phyloP scores from a whole-genome alignment of 2,797 vertebrate species.

The Fistularia tabacaria region DNA sequence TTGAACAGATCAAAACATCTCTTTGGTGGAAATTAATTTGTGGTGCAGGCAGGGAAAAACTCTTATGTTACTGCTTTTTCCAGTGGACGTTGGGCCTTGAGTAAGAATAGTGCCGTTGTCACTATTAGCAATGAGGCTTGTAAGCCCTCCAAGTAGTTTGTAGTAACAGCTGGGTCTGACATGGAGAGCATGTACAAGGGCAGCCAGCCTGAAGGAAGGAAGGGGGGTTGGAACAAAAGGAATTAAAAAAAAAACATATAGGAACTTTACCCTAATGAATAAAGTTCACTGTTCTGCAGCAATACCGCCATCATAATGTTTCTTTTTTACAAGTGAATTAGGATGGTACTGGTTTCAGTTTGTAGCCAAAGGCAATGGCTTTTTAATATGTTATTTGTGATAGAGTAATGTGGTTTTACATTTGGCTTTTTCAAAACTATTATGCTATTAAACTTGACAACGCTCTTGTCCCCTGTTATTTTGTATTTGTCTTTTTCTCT shows the following conservation, averaged over 20 bases:
- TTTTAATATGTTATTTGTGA: conserved; percentile 16
- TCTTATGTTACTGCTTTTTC: conserved; percentile 56
- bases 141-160: conserved; percentile 81
- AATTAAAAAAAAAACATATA: conserved; percentile 49
- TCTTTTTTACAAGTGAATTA: conserved; percentile 7
- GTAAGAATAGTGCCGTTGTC: conserved; percentile 75
- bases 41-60: conserved; percentile 44
- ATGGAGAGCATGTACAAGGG: conserved; percentile 81
- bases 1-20: conserved; percentile 64
- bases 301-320: background rate
- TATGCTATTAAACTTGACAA: background rate
- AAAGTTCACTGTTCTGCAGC: conserved; percentile 3
- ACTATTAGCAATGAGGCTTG: conserved; percentile 77
- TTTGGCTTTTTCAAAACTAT: conserved; percentile 22
- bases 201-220: conserved; percentile 71
- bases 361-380: conserved; percentile 4
- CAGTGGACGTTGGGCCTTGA: conserved; percentile 63
- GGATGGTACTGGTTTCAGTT: conserved; percentile 2
- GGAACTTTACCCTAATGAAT: conserved; percentile 45
- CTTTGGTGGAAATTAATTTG: conserved; percentile 54
- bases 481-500: too few species aligned
- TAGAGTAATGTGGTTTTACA: conserved; percentile 14
- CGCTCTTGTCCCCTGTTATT: too few species aligned
- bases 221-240: conserved; percentile 55
- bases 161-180: conserved; percentile 85